These are phyloP conservation scores for Anastatus disparis DNA, from an alignment of 1,140 invertebrate genomes.

Conservation along the genomic window DNA sequence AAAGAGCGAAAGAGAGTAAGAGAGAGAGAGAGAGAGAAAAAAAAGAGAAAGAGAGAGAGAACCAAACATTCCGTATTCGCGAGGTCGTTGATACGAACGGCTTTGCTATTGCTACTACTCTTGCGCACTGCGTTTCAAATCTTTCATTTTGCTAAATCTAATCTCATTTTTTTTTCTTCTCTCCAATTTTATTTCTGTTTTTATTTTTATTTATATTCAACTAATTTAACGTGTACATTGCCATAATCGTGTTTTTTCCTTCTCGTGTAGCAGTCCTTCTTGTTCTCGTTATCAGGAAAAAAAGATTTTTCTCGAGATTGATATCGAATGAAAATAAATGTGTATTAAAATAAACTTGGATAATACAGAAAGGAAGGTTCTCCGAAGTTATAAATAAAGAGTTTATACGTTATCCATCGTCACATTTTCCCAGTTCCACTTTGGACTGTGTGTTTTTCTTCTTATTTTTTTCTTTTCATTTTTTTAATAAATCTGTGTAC, in stretches of 20 bases:
- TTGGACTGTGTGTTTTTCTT: no score
- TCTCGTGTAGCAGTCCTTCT: no score
- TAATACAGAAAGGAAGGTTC: no score
- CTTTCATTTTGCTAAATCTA: no score
- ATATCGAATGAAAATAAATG: background rate
- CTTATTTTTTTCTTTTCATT: no score
- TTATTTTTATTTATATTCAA: no score
- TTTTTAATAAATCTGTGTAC: no score
- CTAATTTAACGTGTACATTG: no score
- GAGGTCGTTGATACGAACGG: constrained; percentile 27
- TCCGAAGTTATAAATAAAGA: constrained; percentile 26
- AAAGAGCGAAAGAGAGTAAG: background rate
- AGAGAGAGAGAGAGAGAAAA: background rate
- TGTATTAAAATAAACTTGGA: no score
- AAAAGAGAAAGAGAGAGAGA: background rate
- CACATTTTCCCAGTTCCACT: constrained; percentile 13
- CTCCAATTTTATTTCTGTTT: no score
- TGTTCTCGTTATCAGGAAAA: constrained; percentile 6
- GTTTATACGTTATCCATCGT: background rate
- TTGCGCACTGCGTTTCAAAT: background rate
- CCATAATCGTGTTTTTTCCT: background rate
- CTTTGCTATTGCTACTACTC: constrained; percentile 3
- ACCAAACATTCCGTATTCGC: constrained; percentile 46
- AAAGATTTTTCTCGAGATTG: constrained; percentile 8
- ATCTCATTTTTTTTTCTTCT: background rate